A percentile compares a stretch with the other conserved stretches of the same genome.
phyloP scores from a whole-genome alignment of 1,140 invertebrate genomes.

The Ceratosolen solmsi region DNA sequence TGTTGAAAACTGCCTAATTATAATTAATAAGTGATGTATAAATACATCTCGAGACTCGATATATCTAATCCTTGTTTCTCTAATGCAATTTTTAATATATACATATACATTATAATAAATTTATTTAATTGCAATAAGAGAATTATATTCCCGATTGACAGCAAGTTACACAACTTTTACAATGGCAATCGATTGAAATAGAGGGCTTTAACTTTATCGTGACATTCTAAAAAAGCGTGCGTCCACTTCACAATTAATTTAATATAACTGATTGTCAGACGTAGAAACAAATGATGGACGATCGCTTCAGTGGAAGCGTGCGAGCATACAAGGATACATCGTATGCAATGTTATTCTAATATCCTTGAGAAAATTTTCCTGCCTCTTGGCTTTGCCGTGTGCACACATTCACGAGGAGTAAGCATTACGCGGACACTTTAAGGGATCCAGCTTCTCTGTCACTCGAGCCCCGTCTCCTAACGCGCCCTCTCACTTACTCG shows the following conservation, averaged over 20 bases:
- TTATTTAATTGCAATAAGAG: too few species aligned
- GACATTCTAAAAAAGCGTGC: conserved; percentile 2
- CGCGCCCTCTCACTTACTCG: not conserved
- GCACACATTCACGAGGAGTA: not conserved
- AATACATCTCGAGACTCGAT: too few species aligned
- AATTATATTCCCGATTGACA: not conserved
- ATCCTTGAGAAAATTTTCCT: conserved; percentile 27
- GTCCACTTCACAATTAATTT: conserved; percentile 30
- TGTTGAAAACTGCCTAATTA: too few species aligned
- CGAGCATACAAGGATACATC: not conserved
- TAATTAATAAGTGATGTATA: too few species aligned
- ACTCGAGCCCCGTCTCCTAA: not conserved
- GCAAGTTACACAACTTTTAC: not conserved
- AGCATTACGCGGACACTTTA: conserved; percentile 38
- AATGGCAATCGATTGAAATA: not conserved
- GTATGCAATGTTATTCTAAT: conserved; percentile 31
- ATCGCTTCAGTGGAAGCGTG: not conserved
- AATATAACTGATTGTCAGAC: conserved; percentile 30
- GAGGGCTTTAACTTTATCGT: not conserved
- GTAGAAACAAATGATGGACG: conserved; percentile 26
- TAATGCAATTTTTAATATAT: too few species aligned
- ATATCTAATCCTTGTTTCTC: too few species aligned
- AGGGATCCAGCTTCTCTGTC: not conserved
- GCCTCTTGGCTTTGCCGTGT: not conserved
- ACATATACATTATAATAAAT: too few species aligned